These are phyloP conservation scores for Lepisosteus osseus DNA, from an alignment of 2,113 vertebrate species.

Conservation along the genomic window DNA sequence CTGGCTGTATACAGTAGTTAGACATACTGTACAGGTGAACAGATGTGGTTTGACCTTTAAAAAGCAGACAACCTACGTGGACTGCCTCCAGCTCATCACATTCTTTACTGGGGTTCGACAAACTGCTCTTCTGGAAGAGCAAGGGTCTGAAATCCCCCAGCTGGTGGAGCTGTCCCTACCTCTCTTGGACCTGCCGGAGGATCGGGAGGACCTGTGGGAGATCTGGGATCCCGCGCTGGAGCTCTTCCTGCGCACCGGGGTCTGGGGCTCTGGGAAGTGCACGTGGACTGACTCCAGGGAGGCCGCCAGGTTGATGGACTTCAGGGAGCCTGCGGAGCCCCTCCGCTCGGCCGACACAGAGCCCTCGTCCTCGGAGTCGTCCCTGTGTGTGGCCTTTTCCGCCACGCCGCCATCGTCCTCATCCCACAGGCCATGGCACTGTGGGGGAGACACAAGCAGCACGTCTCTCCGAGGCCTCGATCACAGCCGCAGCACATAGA, in stretches of 20 bases:
- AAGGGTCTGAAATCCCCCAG: too few relatives aligned
- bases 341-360: constrained; percentile 63
- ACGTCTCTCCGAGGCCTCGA: too few relatives aligned
- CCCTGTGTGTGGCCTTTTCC: constrained; percentile 59
- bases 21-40: too few relatives aligned
- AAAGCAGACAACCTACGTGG: too few relatives aligned
- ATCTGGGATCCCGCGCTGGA: constrained; percentile 75
- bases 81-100: too few relatives aligned
- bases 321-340: constrained; percentile 74
- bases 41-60: too few relatives aligned
- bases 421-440: constrained; percentile 96
- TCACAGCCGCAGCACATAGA: too few relatives aligned
- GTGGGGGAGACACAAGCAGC: constrained; percentile 9
- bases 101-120: too few relatives aligned
- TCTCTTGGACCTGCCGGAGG: constrained; percentile 81
- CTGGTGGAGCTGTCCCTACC: constrained; percentile 55
- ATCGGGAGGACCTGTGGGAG: constrained; percentile 78
- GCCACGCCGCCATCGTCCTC: constrained; percentile 71
- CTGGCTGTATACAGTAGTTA: too few relatives aligned
- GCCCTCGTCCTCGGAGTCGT: constrained; percentile 77
- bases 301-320: constrained; percentile 79
- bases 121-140: too few relatives aligned
- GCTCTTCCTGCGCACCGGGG: constrained; percentile 76
- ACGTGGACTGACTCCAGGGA: constrained; percentile 80
- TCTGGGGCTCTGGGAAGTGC: constrained; percentile 74